Percentiles rank a stretch among this genome's conserved stretches.
Evolutionary conservation across 92 coral and sea anemone species (phyloP).

Genomic region (Scolanthus callimorphus): DNA sequence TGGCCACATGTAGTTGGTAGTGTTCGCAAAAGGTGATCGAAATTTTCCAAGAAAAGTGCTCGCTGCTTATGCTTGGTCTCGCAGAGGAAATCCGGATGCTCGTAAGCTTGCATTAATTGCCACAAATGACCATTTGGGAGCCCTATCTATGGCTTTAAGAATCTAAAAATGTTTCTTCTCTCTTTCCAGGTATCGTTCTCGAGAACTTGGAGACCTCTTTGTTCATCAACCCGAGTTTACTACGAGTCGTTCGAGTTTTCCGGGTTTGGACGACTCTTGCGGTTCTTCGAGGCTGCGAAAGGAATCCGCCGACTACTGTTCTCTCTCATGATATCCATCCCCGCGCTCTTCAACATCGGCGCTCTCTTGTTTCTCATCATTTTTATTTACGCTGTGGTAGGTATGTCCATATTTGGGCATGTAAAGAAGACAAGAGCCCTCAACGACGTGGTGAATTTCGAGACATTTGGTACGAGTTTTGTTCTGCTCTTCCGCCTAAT

Average conservation of each 20-base stretch:
- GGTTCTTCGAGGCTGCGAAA: slow-evolving; percentile 89
- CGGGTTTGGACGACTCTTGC: slow-evolving; percentile 84
- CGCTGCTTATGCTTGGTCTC: too few species aligned
- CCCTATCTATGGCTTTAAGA: too few species aligned
- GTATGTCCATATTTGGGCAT: slow-evolving; percentile 91
- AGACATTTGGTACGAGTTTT: slow-evolving; percentile 79
- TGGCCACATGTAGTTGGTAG: too few species aligned
- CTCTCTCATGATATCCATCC: slow-evolving; percentile 76
- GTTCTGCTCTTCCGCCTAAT: slow-evolving; percentile 83
- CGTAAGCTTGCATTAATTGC: too few species aligned
- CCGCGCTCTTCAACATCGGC: slow-evolving; percentile 91
- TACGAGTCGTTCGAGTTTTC: slow-evolving; percentile 88
- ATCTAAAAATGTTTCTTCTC: too few species aligned
- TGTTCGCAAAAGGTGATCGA: too few species aligned
- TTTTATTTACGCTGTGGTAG: slow-evolving; percentile 86
- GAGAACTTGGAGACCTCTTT: slow-evolving; percentile 58
- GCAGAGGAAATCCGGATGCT: too few species aligned
- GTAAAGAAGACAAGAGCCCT: slow-evolving; percentile 88
- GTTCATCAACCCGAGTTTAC: slow-evolving; percentile 76
- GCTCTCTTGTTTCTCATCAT: slow-evolving; percentile 80
- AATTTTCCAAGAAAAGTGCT: too few species aligned
- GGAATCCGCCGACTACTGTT: slow-evolving; percentile 87
- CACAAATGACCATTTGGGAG: too few species aligned
- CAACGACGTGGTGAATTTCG: slow-evolving; percentile 92
- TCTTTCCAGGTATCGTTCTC: slow-evolving; percentile 50